These are phyloP conservation scores for Andrena hattorfiana DNA, from an alignment of 2,888 invertebrate species.

Conservation along the genomic window DNA sequence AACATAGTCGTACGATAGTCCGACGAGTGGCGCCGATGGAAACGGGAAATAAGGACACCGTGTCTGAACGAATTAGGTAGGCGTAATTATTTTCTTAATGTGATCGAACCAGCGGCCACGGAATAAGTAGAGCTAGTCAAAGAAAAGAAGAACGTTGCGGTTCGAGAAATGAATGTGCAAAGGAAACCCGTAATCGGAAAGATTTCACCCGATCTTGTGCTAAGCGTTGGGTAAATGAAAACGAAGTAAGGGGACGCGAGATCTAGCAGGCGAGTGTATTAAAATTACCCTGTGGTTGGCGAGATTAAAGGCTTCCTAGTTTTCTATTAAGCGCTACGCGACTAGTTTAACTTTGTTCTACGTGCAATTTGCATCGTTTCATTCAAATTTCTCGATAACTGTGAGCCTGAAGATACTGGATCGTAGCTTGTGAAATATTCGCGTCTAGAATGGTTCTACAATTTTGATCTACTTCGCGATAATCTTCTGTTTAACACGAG, in stretches of 20 bases:
- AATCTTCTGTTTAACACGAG: not conserved
- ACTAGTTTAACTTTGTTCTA: conserved; percentile 6
- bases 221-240: not conserved
- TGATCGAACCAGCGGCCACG: not conserved
- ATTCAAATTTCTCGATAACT: not conserved
- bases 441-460: not conserved
- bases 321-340: conserved; percentile 6
- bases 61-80: not conserved
- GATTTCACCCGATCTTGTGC: not conserved
- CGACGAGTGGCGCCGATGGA: not conserved
- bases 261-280: conserved; percentile 1
- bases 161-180: not conserved
- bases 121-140: not conserved
- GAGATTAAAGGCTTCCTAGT: conserved; percentile 3
- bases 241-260: not conserved
- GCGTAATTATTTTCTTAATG: not conserved
- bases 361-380: conserved; percentile 1
- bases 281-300: conserved; percentile 9
- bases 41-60: not conserved
- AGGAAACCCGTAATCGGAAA: not conserved
- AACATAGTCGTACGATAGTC: not conserved
- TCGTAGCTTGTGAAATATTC: not conserved
- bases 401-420: not conserved
- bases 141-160: not conserved
- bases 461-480: not conserved